Evolutionary conservation across 2,797 vertebrate genomes (phyloP), one percentile per base, ranked within the genome.

Genomic region (Rhyacichthys aspro): DNA sequence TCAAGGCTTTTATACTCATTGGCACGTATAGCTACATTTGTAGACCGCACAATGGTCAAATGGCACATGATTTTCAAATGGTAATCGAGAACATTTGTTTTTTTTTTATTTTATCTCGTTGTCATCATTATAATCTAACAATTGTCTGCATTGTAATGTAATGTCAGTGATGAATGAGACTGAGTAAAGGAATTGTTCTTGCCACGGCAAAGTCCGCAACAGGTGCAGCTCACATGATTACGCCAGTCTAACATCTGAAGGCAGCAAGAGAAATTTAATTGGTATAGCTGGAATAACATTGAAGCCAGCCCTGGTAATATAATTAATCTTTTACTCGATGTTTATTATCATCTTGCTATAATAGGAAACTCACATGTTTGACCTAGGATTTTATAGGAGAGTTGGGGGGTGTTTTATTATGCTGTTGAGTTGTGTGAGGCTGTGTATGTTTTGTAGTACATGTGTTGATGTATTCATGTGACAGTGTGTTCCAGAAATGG

Each of bases 401-500:
- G 60, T 69, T 74, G 63, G 81, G 63, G 52, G 9, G 67, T 42
- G 12, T 74, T 75, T 75, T 80, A 63, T 67, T 68, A 41, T 18
- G 9, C 55, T 63, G 56, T 65, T 57, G n/a, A 23, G 76, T 46
- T 70, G 47, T 64, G 9, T 62, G 42, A 56, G 63, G 16, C 8
- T 48, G 36, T 70, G 48, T 43, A 9, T 63, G 41, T 62, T 58
- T 59, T 34, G 15, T 56, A 33, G 19, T 56, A 59, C 59, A 56
- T 56, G 53, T 75, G 68, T 18, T 44, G 2, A 11, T 18, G 17
- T 18, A 44, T 44, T 44, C 43, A 44, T 81, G 64, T 81, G 72
- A 70, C 48, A 7, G 73, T 72, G 57, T 81, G 70, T 82, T 83
- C 76, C 67, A 86, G 80, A 86, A 87, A 83, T 75, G 79, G 79